phyloP scores from a whole-genome alignment of 2,797 vertebrate species.

The Acipenser transmontanus region DNA sequence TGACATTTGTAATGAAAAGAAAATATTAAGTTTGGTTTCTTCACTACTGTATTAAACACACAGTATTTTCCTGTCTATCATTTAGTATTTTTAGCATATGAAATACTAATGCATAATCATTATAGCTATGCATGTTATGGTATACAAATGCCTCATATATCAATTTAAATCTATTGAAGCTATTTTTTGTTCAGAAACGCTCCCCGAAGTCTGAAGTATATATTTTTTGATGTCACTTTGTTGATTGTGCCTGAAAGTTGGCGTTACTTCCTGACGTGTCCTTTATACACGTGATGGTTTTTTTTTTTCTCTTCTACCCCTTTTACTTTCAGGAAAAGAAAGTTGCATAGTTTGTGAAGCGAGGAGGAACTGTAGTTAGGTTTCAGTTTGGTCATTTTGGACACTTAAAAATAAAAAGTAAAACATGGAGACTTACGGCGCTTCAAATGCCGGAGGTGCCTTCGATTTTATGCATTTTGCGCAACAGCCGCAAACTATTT shows the following conservation, averaged over 20 bases:
- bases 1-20: no score
- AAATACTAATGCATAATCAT: no score
- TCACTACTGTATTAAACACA: no score
- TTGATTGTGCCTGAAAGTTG: background rate
- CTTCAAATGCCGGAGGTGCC: constrained; percentile 56
- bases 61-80: no score
- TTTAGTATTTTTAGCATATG: no score
- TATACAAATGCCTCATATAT: no score
- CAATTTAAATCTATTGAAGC: no score
- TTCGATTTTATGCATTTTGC: constrained; percentile 41
- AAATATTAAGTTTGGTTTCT: no score
- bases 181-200: no score
- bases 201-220: no score
- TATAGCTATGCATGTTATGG: no score
- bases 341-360: background rate
- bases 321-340: constrained; percentile 21
- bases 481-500: constrained; percentile 61
- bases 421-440: constrained; percentile 59
- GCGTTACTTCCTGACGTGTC: constrained; percentile 19
- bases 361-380: background rate
- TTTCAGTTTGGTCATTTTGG: background rate
- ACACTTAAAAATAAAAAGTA: background rate
- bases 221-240: no score
- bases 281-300: constrained; percentile 17
- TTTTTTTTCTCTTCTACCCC: background rate